These are phyloP conservation scores for Drosophila hamatofila DNA, from an alignment of 2,888 invertebrate genomes.

Conservation along the genomic window DNA sequence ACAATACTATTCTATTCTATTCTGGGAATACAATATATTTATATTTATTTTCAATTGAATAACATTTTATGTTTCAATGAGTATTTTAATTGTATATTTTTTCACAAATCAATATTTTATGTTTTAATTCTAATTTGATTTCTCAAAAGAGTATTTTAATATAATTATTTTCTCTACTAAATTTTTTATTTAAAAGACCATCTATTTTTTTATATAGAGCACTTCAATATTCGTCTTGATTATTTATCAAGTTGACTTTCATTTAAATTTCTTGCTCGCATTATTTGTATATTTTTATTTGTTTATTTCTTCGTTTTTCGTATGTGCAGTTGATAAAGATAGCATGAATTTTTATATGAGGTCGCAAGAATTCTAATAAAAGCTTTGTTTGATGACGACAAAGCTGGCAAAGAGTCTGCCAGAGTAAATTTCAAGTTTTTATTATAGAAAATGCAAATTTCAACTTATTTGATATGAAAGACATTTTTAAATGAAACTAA, in stretches of 20 bases:
- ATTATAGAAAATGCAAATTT: background rate
- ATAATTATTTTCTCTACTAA: too few species aligned
- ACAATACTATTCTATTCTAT: too few species aligned
- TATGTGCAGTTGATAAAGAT: conserved; percentile 17
- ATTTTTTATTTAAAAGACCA: too few species aligned
- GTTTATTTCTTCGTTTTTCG: conserved; percentile 7
- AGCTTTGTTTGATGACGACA: conserved; percentile 8
- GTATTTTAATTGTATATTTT: too few species aligned
- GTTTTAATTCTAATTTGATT: too few species aligned
- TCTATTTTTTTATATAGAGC: background rate
- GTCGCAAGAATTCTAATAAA: conserved; percentile 3
- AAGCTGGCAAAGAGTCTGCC: background rate
- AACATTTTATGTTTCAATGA: too few species aligned
- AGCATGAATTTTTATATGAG: conserved; percentile 4
- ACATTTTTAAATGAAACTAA: background rate
- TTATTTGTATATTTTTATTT: conserved; percentile 21
- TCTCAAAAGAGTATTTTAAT: too few species aligned
- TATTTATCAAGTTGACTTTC: background rate
- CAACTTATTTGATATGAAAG: background rate
- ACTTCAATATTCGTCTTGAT: background rate
- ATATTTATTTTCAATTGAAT: background rate
- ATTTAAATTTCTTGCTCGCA: background rate
- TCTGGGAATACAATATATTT: background rate
- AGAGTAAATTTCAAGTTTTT: background rate
- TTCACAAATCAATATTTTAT: too few species aligned